A percentile compares a stretch with the other conserved stretches of the same genome.
Evolutionary conservation across 2,888 invertebrate species (phyloP).

Genomic region (Aphodius sticticus): DNA sequence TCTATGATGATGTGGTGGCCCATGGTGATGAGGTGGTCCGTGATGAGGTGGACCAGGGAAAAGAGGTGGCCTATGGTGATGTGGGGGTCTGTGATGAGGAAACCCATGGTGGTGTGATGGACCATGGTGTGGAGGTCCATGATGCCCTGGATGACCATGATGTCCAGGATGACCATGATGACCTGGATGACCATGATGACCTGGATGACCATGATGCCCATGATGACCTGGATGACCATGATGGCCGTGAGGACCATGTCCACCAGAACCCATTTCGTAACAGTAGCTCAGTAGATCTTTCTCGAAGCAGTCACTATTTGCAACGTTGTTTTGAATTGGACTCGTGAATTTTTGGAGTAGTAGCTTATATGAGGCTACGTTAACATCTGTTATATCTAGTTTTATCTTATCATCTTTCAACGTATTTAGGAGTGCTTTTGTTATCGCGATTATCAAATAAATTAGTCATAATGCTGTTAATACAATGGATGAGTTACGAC

Average conservation of each 20-base stretch:
- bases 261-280: constrained; percentile 21
- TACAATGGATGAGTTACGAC: no score
- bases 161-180: background rate
- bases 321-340: no score
- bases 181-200: background rate
- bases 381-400: no score
- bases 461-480: no score
- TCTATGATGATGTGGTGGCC: background rate
- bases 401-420: no score
- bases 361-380: no score
- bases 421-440: no score
- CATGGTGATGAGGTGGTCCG: background rate
- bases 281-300: constrained; percentile 11
- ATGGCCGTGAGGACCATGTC: background rate
- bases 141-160: background rate
- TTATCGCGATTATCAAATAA: no score
- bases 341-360: no score
- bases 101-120: background rate
- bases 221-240: constrained; percentile 6
- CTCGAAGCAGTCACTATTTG: no score
- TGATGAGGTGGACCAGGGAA: background rate
- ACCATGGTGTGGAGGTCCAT: background rate
- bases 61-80: background rate
- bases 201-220: constrained; percentile 34
- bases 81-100: background rate